Evolutionary conservation across 2,113 vertebrate genomes (phyloP), one percentile per base, ranked within the genome.

Genomic region (Ivindomyrus marchei): DNA sequence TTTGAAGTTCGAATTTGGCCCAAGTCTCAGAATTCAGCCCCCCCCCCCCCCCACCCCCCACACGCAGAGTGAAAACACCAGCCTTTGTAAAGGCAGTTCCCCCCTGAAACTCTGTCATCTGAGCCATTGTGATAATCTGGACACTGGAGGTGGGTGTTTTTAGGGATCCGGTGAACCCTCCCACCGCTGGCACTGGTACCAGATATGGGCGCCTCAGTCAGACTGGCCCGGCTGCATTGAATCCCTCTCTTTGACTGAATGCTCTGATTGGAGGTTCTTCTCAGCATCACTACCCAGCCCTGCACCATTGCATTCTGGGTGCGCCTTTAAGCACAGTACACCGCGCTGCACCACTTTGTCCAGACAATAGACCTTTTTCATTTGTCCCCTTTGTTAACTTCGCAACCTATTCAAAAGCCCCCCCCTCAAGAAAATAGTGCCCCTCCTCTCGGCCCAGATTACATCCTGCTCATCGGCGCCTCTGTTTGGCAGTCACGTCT

Each of bases 351-450:
- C 45, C 74, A 77, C 24, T 15, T 85, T 24, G 21, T 2, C 46
- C 21, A 47, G 21, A 47, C 0, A 50, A 46, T 15, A 47, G 24
- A 3, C 46, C 3, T 49, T 85, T 50, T 47, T 50, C 45, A 77
- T 42, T 39, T 39, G 47, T 36, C 45, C 42, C 80, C 52, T 50
- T 56, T 47, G 77, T 90, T 88, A 90, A 90, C n/a, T 70, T 39
- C 50, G 66, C 77, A 88, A 85, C n/a, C 7, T 36, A 90, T 88
- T 90, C 42, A 39, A 85, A n/a, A 31, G 87, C 49, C 24, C 70
- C 74, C 70, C 70, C 70, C 74, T 2, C 39, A 47, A 84, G 2
- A n/a, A 46, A 84, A n/a, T 15, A 21, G 24, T 13, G 56, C 36
- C 31, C 21, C 56, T 4, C 19, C 56, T n/a, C 58, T 1, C 13